Evolutionary conservation across 2,888 invertebrate species (phyloP).

Genomic region (Lordiphosa andalusiaca): DNA sequence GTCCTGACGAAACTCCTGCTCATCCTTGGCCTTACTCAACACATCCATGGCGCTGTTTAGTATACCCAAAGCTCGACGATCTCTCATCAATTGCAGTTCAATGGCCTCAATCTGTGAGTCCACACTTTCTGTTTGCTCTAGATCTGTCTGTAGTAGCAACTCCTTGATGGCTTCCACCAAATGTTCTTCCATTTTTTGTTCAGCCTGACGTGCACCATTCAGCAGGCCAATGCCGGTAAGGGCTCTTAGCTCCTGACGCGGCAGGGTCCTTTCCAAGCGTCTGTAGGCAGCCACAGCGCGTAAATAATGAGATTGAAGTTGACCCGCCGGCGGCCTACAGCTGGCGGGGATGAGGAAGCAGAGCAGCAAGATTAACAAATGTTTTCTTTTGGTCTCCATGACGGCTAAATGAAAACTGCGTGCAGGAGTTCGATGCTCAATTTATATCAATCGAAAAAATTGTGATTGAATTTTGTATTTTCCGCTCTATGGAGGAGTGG

Average conservation of each 20-base stretch:
- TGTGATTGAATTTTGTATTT: constrained; percentile 18
- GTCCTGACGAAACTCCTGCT: constrained; percentile 59
- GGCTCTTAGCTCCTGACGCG: constrained; percentile 70
- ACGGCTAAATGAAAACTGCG: constrained; percentile 41
- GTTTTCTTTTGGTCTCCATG: constrained; percentile 20
- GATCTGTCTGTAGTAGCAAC: constrained; percentile 64
- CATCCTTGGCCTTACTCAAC: constrained; percentile 59
- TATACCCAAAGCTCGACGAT: constrained; percentile 74
- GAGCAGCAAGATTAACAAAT: constrained; percentile 21
- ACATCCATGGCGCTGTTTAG: constrained; percentile 75
- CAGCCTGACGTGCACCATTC: constrained; percentile 76
- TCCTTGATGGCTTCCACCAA: constrained; percentile 67
- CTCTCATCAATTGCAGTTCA: constrained; percentile 73
- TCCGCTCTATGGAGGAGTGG: constrained; percentile 33
- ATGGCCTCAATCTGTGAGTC: constrained; percentile 71
- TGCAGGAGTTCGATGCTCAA: constrained; percentile 21
- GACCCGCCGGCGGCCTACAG: constrained; percentile 17
- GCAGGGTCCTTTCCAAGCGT: constrained; percentile 66
- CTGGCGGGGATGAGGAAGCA: constrained; percentile 36
- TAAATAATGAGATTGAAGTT: constrained; percentile 71
- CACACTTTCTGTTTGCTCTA: constrained; percentile 46
- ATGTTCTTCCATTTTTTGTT: constrained; percentile 76
- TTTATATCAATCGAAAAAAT: constrained; percentile 34
- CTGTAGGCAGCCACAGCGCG: constrained; percentile 74
- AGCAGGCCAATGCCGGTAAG: constrained; percentile 76